Evolutionary conservation across 2,888 invertebrate species (phyloP).

Genomic region (Polyommatus icarus): DNA sequence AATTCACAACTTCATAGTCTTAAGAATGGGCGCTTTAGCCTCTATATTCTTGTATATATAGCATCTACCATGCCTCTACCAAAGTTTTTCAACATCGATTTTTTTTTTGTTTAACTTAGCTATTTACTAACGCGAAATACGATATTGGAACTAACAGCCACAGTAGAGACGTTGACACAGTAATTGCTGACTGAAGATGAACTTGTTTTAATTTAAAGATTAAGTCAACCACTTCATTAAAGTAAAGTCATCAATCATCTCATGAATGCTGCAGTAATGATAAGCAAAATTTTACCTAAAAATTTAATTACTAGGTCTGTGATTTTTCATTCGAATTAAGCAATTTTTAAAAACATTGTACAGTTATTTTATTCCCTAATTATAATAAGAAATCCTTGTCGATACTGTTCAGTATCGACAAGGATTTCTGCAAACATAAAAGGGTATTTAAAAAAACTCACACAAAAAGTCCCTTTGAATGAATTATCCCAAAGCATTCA

Average conservation of each 20-base stretch:
- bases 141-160: neutral
- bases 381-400: neutral
- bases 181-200: no score
- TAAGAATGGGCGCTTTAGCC: neutral
- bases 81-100: neutral
- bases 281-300: no score
- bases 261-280: no score
- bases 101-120: neutral
- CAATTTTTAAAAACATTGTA: neutral
- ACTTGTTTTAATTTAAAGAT: no score
- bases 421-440: neutral
- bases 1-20: neutral
- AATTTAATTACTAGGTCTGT: no score
- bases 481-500: neutral
- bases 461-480: conserved; percentile 18
- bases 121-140: no score
- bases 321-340: no score
- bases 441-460: neutral
- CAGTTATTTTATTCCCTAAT: neutral
- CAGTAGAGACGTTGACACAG: no score
- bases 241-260: no score
- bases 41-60: no score
- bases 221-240: no score
- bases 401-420: no score
- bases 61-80: neutral